Evolutionary conservation across 1,140 invertebrate genomes (phyloP), one percentile per base, ranked within the genome.

Genomic region (Phortica variegata): DNA sequence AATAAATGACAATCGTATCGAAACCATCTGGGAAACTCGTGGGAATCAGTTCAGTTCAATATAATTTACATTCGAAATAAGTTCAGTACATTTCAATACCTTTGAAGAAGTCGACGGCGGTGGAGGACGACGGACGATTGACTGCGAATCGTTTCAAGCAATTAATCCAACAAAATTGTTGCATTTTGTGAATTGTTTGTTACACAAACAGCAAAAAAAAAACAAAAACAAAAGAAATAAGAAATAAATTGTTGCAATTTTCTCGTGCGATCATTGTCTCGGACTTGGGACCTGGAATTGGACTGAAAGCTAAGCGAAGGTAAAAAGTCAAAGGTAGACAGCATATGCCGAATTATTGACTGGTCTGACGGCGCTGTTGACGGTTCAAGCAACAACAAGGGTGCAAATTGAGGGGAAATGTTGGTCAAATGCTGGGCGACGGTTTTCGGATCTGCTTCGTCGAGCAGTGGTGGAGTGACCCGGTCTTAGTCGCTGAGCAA

Each of bases 1-100:
- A 54, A 53, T 48, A 33, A 50, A 29, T 45, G 23, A 55, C 58
- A 69, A 68, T 68, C 65, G 63, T 69, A 68, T 68, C 60, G 63
- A 69, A 63, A 51, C 63, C 63, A 68, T 63, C 63, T 68, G 63
- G 63, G 54, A 49, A 51, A 52, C 61, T 68, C 63, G 63, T 68
- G 63, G 63, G 63, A 68, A 68, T 68, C 63, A 68, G 63, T 68
- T 68, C 63, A 68, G 63, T 68, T 68, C 63, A 68, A 68, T 68
- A 68, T 66, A 69, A 68, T 68, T 68, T 68, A 57, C 51, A 43
- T 60, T 53, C 49, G 33, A 59, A 57, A 61, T 46, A 58, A 52
- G 61, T 58, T 47, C 47, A 48, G 51, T 46, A 45, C 49, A 20
- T 3, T 31, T 36, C 18, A 26, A 26, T 26, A n/a, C n/a, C n/a